Evolutionary conservation across 2,797 vertebrate genomes (phyloP).

Genomic region (Hippoglossus hippoglossus): DNA sequence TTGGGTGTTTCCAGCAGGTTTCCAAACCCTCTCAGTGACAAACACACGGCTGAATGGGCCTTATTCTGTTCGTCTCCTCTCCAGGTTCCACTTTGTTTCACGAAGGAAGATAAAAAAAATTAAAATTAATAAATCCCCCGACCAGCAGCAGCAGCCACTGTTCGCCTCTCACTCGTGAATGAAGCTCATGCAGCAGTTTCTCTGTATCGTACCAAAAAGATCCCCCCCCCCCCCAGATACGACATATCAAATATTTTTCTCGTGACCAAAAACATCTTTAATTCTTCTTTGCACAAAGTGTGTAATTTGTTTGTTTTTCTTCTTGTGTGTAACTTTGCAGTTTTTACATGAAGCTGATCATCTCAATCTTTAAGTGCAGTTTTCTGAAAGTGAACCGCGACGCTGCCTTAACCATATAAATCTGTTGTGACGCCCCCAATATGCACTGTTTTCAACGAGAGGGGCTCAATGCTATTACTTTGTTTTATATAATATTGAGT

Average conservation of each 20-base stretch:
- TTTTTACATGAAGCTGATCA: slow-evolving; percentile 57
- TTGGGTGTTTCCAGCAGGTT: background rate
- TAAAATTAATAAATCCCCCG: too few relatives aligned
- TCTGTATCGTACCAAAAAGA: background rate
- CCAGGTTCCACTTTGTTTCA: too few relatives aligned
- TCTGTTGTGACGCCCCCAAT: slow-evolving; percentile 53
- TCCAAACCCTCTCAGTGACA: background rate
- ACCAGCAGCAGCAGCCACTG: background rate
- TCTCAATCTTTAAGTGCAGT: slow-evolving; percentile 59
- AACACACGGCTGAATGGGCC: background rate
- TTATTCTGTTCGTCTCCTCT: background rate
- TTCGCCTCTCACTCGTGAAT: background rate
- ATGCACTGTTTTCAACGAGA: slow-evolving; percentile 75
- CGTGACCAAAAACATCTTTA: background rate
- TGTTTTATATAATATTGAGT: slow-evolving; percentile 54
- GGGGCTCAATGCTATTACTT: slow-evolving; percentile 43
- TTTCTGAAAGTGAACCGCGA: slow-evolving; percentile 52
- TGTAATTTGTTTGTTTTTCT: slow-evolving; percentile 8
- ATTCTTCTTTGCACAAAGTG: slow-evolving; percentile 36
- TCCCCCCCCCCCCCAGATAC: background rate
- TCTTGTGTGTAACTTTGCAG: slow-evolving; percentile 18
- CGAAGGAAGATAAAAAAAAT: too few relatives aligned
- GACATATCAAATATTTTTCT: background rate
- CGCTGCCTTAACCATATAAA: slow-evolving; percentile 57
- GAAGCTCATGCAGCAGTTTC: background rate